Conservation (phyloP, 2,113 vertebrate genomes). For the Sander vitreus region DNA sequence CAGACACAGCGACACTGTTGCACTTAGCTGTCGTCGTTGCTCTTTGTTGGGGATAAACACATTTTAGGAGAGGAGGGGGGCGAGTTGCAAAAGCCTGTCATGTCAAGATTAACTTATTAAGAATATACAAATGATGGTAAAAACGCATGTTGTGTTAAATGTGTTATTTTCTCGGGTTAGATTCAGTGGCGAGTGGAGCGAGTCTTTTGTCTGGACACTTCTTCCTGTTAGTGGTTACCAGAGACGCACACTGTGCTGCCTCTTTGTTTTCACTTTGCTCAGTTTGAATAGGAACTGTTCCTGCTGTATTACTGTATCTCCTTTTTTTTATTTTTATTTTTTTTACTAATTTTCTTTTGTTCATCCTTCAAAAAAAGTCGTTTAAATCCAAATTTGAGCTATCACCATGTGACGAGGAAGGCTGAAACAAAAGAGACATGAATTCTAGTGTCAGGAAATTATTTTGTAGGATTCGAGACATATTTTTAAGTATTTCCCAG, state of each 20-base stretch:
- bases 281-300: slow-evolving; percentile 53
- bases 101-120: neutral
- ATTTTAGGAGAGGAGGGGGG: neutral
- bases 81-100: neutral
- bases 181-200: slow-evolving; percentile 6
- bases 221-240: slow-evolving; percentile 63
- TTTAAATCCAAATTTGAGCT: neutral
- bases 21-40: slow-evolving; percentile 52
- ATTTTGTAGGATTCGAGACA: neutral
- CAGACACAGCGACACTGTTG: slow-evolving; percentile 51
- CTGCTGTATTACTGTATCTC: neutral
- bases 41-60: slow-evolving; percentile 64
- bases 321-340: too few relatives aligned
- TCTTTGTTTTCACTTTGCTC: slow-evolving; percentile 71
- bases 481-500: neutral
- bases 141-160: neutral
- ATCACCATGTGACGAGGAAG: neutral
- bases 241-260: slow-evolving; percentile 51
- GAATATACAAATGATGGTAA: fast-evolving
- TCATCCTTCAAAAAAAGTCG: neutral
- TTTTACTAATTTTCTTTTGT: neutral
- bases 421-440: neutral
- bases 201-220: slow-evolving; percentile 72
- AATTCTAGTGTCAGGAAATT: neutral
- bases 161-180: neutral